Percentiles rank a stretch among this genome's conserved stretches.
These are phyloP conservation scores for Agrotis exclamationis DNA, from an alignment of 2,888 invertebrate genomes.

Conservation along the genomic window DNA sequence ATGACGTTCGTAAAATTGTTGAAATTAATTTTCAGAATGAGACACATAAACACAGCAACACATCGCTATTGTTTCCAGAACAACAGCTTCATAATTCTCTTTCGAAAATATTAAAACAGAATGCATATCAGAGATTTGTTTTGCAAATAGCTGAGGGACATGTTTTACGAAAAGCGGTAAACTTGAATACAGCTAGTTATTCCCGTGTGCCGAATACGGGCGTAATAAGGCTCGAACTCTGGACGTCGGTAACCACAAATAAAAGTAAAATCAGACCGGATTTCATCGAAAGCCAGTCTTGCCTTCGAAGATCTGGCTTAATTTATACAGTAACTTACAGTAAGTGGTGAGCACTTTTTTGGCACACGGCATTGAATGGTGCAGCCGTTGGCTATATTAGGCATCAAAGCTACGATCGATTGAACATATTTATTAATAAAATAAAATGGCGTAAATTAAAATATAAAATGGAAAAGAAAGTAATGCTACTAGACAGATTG, in stretches of 20 bases:
- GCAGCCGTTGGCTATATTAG: slow-evolving; percentile 75
- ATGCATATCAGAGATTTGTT: slow-evolving; percentile 29
- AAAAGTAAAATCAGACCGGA: slow-evolving; percentile 77
- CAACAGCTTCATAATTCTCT: slow-evolving; percentile 16
- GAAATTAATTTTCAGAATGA: slow-evolving; percentile 23
- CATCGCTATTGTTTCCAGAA: slow-evolving; percentile 16
- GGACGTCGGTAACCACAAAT: slow-evolving; percentile 71
- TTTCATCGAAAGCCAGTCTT: slow-evolving; percentile 77
- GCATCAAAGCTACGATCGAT: slow-evolving; percentile 69
- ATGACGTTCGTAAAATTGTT: slow-evolving; percentile 8
- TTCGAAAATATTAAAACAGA: slow-evolving; percentile 18
- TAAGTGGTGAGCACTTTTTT: slow-evolving; percentile 75
- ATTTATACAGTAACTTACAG: slow-evolving; percentile 73
- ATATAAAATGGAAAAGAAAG: slow-evolving; percentile 2
- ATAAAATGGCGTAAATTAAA: slow-evolving; percentile 14
- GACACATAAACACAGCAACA: slow-evolving; percentile 6
- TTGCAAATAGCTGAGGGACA: slow-evolving; percentile 28
- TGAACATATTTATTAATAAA: slow-evolving; percentile 63
- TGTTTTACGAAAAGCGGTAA: slow-evolving; percentile 10
- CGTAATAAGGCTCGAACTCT: slow-evolving; percentile 67
- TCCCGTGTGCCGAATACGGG: slow-evolving; percentile 41
- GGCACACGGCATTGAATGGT: slow-evolving; percentile 78
- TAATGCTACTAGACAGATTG: background rate
- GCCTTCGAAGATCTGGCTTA: slow-evolving; percentile 78
- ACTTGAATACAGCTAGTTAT: slow-evolving; percentile 37